Base-by-base conservation (phyloP, 2,888 invertebrate genomes). In the Oligia fasciuncula region DNA sequence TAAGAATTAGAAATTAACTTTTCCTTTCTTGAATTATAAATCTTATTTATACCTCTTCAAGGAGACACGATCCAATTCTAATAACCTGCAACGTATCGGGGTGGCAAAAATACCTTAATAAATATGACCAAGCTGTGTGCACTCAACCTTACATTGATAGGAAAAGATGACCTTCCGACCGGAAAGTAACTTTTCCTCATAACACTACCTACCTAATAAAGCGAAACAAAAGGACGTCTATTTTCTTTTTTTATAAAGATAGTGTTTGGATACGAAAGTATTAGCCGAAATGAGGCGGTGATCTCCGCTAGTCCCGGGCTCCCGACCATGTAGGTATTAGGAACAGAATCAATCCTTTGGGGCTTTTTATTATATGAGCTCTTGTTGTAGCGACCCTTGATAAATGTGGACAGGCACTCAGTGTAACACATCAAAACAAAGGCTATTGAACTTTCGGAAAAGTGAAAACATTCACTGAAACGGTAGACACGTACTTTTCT, bases 151-250 rank as follows among this genome's bases (percentile, higher is more conserved):
- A 87, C 85, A 91, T 88, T 90, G 92, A 93, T 93, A 89, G 91
- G 89, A 90, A 91, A 87, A 90, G 90, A 92, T 93, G 91, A 90
- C 91, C 92, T 90, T 82, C 79, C 84, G 88, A 86, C 90, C 90
- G 91, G 91, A 91, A 91, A 93, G 89, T 92, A 92, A 93, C 88
- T 92, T 92, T 91, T 90, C 90, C 91, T 92, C 90, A 91, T 91
- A 90, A 90, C 91, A 89, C 85, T 87, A 87, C 90, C 92, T 92
- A 93, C 90, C 92, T 92, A 93, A 94, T 94, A 93, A 91, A 91
- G 88, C 89, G 91, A 92, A 94, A 92, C 93, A 93, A 93, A 91
- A 91, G 91, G 87, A 90, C 86, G 82, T 86, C 85, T 84, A 84
- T 89, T 87, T 88, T 91, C 88, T 90, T 90, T 89, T 62, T 85